phyloP scores from a whole-genome alignment of 2,113 vertebrate genomes.

The Ia io region DNA sequence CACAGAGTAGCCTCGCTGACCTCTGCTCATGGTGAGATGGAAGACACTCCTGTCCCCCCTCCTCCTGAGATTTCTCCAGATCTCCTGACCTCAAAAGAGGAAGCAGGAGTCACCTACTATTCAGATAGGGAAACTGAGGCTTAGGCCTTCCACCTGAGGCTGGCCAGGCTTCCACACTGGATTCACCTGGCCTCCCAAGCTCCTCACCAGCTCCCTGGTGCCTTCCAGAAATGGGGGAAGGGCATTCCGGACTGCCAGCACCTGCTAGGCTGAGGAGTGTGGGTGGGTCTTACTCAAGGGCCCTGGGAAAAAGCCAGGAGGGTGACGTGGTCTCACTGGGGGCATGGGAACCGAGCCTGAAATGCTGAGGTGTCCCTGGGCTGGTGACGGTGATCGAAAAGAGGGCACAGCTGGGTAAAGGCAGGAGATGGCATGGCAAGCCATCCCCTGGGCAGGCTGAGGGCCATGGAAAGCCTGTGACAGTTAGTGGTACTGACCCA shows the following conservation, averaged over 20 bases:
- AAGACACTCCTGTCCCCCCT: accelerated
- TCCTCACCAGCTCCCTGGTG: not conserved
- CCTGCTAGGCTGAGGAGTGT: not conserved
- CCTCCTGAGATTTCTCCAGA: too few relatives aligned
- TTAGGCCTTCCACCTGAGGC: not conserved
- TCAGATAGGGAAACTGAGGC: not conserved
- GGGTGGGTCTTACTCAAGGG: not conserved
- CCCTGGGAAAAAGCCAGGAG: not conserved
- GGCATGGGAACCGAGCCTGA: not conserved
- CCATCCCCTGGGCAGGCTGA: not conserved
- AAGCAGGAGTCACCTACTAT: not conserved
- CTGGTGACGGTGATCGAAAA: too few relatives aligned
- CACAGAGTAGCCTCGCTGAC: not conserved
- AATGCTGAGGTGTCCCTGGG: not conserved
- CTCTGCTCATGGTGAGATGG: not conserved
- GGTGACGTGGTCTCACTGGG: not conserved
- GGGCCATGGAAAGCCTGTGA: not conserved
- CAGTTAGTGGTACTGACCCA: not conserved
- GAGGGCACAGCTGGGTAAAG: not conserved
- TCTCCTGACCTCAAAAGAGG: not conserved
- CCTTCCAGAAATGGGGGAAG: not conserved
- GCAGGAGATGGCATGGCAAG: not conserved
- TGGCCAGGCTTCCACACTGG: accelerated
- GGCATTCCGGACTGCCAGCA: accelerated
- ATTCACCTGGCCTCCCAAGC: too few relatives aligned